These are phyloP conservation scores for Chromis chromis DNA, from an alignment of 2,797 vertebrate species.

Conservation along the genomic window DNA sequence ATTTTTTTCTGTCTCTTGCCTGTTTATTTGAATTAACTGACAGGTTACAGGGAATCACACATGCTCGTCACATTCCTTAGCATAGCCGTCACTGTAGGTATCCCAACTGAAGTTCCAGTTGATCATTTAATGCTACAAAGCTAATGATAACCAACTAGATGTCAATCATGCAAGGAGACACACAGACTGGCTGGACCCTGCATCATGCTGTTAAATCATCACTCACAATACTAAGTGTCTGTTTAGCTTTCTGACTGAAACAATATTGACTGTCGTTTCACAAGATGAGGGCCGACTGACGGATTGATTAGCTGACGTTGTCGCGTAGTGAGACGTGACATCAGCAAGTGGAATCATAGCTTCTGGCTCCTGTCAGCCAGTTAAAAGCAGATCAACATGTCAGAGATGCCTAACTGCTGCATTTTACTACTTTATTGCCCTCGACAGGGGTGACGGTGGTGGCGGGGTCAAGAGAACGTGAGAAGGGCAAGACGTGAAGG, in stretches of 20 bases:
- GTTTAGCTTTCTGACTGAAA: conserved; percentile 44
- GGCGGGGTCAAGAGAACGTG: conserved; percentile 67
- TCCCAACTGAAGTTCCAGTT: too few relatives aligned
- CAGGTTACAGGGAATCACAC: neutral
- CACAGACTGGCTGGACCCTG: neutral
- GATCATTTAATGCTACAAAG: too few relatives aligned
- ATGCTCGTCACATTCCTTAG: too few relatives aligned
- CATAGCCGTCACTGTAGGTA: too few relatives aligned
- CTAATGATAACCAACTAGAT: neutral
- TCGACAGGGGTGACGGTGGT: conserved; percentile 20
- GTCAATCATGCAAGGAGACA: conserved; percentile 1
- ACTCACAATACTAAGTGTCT: conserved; percentile 22
- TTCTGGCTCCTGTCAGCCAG: conserved; percentile 46
- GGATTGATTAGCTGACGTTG: conserved; percentile 31
- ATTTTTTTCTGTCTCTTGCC: neutral
- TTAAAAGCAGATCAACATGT: conserved; percentile 54
- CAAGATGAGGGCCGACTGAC: conserved; percentile 37
- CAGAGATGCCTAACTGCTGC: conserved; percentile 61
- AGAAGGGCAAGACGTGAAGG: conserved; percentile 62
- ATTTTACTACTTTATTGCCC: conserved; percentile 61
- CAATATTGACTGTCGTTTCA: conserved; percentile 32
- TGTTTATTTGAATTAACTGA: neutral
- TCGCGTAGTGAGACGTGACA: conserved; percentile 51
- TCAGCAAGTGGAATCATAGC: conserved; percentile 49
- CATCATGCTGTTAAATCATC: conserved; percentile 24